These are phyloP conservation scores for Zelostemma sp. DNA, from an alignment of 1,140 invertebrate species.

Conservation along the genomic window DNA sequence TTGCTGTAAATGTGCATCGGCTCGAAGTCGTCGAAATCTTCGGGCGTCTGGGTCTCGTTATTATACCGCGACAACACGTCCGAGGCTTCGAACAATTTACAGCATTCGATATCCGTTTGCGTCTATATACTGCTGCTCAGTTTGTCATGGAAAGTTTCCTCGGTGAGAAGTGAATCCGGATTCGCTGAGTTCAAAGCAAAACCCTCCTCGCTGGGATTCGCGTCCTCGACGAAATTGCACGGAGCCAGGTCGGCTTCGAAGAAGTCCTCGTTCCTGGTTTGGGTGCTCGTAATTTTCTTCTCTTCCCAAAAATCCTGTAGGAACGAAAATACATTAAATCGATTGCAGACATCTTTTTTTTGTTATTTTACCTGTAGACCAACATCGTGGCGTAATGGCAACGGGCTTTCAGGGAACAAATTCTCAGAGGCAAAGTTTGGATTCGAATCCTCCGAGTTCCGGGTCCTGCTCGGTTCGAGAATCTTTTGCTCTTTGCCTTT, in stretches of 20 bases:
- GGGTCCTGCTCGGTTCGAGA: background rate
- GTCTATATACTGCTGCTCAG: conserved; percentile 72
- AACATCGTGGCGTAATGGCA: conserved; percentile 61
- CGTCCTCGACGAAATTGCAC: conserved; percentile 44
- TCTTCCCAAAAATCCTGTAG: conserved; percentile 65
- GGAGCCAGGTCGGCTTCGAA: conserved; percentile 51
- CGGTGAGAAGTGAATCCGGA: conserved; percentile 64
- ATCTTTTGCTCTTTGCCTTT: background rate
- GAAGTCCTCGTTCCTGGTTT: conserved; percentile 63
- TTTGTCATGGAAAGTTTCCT: conserved; percentile 51
- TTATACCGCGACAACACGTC: conserved; percentile 58
- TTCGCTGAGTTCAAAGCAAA: conserved; percentile 35
- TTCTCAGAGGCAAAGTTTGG: conserved; percentile 62
- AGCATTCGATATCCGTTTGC: conserved; percentile 71
- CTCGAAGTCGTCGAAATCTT: conserved; percentile 66
- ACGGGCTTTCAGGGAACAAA: conserved; percentile 64
- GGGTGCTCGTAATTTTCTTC: conserved; percentile 65
- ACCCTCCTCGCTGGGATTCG: conserved; percentile 40
- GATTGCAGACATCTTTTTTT: background rate
- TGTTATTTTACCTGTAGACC: conserved; percentile 49
- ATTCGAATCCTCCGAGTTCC: conserved; percentile 26
- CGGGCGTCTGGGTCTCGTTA: conserved; percentile 70
- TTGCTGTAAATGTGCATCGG: conserved; percentile 70
- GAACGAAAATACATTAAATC: background rate
- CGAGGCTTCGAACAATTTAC: conserved; percentile 58